Conservation (phyloP, 2,888 invertebrate species). For the Drosophila villosipedis region DNA sequence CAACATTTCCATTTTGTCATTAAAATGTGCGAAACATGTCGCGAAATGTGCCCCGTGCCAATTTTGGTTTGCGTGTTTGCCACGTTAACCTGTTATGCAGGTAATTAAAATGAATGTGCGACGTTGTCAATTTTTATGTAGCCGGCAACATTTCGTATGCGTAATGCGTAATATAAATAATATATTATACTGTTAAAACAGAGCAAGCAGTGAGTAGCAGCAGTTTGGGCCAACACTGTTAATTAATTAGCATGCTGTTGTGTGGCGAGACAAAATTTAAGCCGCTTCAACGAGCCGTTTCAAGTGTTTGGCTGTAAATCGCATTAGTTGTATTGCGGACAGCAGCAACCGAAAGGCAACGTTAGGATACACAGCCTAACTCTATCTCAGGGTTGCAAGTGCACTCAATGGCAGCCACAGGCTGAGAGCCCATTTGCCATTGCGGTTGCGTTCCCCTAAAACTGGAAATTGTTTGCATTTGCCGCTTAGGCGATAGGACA, state of each 20-base stretch:
- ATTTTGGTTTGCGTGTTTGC: constrained; percentile 49
- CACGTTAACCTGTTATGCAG: constrained; percentile 58
- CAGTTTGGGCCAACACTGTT: constrained; percentile 38
- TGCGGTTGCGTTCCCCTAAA: constrained; percentile 31
- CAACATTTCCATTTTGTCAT: constrained; percentile 71
- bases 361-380: constrained; percentile 10
- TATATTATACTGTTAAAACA: constrained; percentile 56
- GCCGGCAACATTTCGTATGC: constrained; percentile 53
- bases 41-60: constrained; percentile 55
- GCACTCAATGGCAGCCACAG: constrained; percentile 39
- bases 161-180: constrained; percentile 69
- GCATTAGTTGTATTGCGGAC: constrained; percentile 55
- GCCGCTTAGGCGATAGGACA: constrained; percentile 15
- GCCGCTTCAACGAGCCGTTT: constrained; percentile 49
- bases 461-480: constrained; percentile 43
- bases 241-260: constrained; percentile 67
- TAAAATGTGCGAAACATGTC: constrained; percentile 65
- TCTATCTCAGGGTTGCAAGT: constrained; percentile 28
- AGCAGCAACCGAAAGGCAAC: constrained; percentile 19
- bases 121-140: constrained; percentile 59
- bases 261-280: constrained; percentile 51
- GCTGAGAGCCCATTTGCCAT: constrained; percentile 38
- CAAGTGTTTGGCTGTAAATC: constrained; percentile 63
- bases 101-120: constrained; percentile 73
- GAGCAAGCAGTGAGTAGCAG: constrained; percentile 1